Percentiles rank a stretch among this genome's conserved stretches.
Conservation (phyloP, 2,797 vertebrate species). For the Trachops cirrhosus region DNA sequence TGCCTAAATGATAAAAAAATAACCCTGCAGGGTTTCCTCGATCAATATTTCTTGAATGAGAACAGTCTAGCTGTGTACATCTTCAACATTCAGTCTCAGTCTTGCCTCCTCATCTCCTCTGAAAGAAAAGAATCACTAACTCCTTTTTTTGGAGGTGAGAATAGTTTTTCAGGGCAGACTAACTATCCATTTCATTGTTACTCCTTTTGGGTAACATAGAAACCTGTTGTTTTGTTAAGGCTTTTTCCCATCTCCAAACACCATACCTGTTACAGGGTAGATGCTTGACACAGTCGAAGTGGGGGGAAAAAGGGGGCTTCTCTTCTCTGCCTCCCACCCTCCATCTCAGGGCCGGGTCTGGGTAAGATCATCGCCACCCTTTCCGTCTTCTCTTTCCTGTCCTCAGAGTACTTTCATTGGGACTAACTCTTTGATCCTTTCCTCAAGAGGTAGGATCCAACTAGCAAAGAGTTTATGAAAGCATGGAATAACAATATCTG, state of each 20-base stretch:
- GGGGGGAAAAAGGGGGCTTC: rapidly evolving
- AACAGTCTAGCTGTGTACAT: background rate
- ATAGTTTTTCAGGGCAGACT: background rate
- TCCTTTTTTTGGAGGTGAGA: background rate
- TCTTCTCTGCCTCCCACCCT: no score
- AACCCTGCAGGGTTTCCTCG: background rate
- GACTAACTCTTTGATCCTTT: background rate
- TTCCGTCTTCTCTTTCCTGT: background rate
- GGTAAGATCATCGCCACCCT: background rate
- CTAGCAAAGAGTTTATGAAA: background rate
- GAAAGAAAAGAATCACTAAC: background rate
- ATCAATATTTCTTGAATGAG: background rate
- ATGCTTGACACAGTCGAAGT: background rate
- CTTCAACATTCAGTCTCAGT: background rate
- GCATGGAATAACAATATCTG: background rate
- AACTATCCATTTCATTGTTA: background rate
- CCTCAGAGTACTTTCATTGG: background rate
- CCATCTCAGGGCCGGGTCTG: background rate
- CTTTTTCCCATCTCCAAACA: background rate
- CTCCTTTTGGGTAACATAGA: background rate
- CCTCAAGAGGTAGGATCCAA: background rate
- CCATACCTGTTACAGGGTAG: background rate
- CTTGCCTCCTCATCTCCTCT: background rate
- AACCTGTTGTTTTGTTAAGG: background rate
- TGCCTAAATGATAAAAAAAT: background rate